phyloP scores from a whole-genome alignment of 2,888 invertebrate genomes.

The Caenorhabditis parvicauda region DNA sequence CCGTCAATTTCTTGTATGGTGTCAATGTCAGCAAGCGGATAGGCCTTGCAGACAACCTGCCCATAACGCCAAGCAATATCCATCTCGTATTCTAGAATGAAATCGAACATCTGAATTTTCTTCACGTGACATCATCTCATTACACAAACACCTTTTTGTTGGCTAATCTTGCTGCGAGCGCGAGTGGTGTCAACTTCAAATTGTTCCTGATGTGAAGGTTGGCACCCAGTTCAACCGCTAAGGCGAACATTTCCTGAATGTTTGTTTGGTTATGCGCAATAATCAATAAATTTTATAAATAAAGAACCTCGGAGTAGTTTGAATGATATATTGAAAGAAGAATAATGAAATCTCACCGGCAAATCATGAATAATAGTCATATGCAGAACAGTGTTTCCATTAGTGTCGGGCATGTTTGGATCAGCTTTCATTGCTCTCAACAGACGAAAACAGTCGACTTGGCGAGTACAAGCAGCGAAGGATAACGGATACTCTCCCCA shows the following conservation, averaged over 20 bases:
- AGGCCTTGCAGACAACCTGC: constrained; percentile 73
- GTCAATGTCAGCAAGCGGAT: constrained; percentile 88
- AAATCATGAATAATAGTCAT: constrained; percentile 94
- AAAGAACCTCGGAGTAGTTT: background rate
- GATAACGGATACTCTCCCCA: constrained; percentile 97
- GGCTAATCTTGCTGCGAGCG: constrained; percentile 69
- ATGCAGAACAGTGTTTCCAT: constrained; percentile 93
- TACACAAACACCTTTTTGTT: constrained; percentile 41
- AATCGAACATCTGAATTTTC: constrained; percentile 78
- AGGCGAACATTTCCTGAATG: constrained; percentile 76
- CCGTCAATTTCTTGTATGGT: constrained; percentile 77
- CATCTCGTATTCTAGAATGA: constrained; percentile 88
- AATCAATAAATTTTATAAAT: too few species aligned
- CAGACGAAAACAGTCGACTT: constrained; percentile 92
- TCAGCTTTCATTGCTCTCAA: constrained; percentile 90
- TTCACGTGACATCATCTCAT: background rate
- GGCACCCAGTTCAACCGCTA: constrained; percentile 88
- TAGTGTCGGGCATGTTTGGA: constrained; percentile 90
- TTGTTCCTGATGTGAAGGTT: constrained; percentile 81
- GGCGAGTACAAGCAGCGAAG: constrained; percentile 92
- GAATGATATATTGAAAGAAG: background rate
- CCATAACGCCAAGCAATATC: constrained; percentile 97
- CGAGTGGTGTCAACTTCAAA: constrained; percentile 83
- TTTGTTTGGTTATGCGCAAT: background rate
- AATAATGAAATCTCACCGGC: constrained; percentile 68